Conservation (phyloP, 1,140 invertebrate genomes). For the Drosophila subpulchrella region DNA sequence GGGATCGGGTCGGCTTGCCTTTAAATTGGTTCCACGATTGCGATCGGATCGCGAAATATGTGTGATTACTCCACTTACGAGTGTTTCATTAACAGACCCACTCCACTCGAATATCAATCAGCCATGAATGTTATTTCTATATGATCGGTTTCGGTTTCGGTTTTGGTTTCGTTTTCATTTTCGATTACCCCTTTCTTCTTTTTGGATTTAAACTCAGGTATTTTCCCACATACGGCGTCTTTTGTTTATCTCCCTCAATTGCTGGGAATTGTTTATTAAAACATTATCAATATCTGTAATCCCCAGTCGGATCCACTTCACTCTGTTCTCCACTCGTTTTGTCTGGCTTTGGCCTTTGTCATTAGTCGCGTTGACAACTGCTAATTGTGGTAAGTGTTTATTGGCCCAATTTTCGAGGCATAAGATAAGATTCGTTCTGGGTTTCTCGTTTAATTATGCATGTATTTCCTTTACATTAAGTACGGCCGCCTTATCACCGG, state of each 20-base stretch:
- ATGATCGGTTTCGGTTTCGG: slow-evolving; percentile 20
- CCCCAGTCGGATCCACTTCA: slow-evolving; percentile 39
- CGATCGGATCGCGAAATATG: slow-evolving; percentile 58
- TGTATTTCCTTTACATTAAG: slow-evolving; percentile 36
- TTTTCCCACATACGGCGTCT: neutral
- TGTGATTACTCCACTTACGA: slow-evolving; percentile 74
- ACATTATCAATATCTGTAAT: slow-evolving; percentile 58
- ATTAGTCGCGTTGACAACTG: slow-evolving; percentile 43
- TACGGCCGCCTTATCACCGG: slow-evolving; percentile 7
- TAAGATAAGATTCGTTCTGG: slow-evolving; percentile 42
- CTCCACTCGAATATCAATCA: slow-evolving; percentile 74
- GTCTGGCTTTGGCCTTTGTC: slow-evolving; percentile 25
- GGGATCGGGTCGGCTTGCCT: neutral
- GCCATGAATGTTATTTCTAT: slow-evolving; percentile 50
- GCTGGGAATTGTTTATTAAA: slow-evolving; percentile 50
- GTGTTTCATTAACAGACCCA: slow-evolving; percentile 58
- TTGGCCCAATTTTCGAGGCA: slow-evolving; percentile 47
- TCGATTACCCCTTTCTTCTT: slow-evolving; percentile 4
- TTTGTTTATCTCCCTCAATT: slow-evolving; percentile 31
- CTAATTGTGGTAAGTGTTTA: slow-evolving; percentile 62
- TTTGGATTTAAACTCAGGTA: slow-evolving; percentile 17
- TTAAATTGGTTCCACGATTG: slow-evolving; percentile 19
- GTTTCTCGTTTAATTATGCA: slow-evolving; percentile 55
- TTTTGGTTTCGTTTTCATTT: slow-evolving; percentile 4
- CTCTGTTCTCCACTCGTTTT: slow-evolving; percentile 16